These are phyloP conservation scores for Tangara arthus DNA, from an alignment of 2,797 vertebrate genomes.

Conservation along the genomic window DNA sequence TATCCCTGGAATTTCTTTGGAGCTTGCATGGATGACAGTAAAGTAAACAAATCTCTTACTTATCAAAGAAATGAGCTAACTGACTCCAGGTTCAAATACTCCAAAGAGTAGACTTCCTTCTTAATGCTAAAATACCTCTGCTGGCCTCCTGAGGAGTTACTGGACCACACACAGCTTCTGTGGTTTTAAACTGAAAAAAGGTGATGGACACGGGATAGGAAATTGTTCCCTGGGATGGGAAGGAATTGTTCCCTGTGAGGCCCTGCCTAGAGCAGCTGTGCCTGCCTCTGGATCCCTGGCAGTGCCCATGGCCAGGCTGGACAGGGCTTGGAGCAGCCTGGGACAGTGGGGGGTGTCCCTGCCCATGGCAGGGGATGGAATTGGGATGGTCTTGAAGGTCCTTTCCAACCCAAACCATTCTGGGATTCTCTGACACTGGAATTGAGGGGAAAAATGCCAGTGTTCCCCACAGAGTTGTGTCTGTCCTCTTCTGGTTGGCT, in stretches of 20 bases:
- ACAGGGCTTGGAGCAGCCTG: background rate
- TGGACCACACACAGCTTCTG: background rate
- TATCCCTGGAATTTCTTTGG: background rate
- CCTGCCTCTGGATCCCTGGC: background rate
- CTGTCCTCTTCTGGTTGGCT: background rate
- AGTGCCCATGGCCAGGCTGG: background rate
- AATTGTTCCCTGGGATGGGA: background rate
- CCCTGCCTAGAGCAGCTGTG: background rate
- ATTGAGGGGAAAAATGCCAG: rapidly evolving
- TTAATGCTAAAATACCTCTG: background rate
- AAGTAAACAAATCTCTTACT: background rate
- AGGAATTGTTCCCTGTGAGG: background rate
- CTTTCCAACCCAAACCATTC: background rate
- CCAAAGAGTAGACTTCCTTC: background rate
- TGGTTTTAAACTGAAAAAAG: background rate
- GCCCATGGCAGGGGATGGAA: background rate
- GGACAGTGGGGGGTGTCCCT: background rate
- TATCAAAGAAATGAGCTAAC: background rate
- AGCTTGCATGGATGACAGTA: background rate
- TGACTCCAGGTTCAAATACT: background rate
- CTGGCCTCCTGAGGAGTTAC: background rate
- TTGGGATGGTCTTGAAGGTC: rapidly evolving
- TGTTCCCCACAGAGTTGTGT: rapidly evolving
- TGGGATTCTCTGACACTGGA: background rate
- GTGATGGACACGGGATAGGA: background rate